Evolutionary conservation across 2,113 vertebrate species (phyloP).

Genomic region (human (Homo sapiens)): GRCh38 chr22:43926501-43927000

Average conservation of each 20-base stretch:
- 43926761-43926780: fast-evolving
- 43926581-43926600: neutral
- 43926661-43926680: neutral
- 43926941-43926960: constrained; percentile 78
- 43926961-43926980: constrained; percentile 87
- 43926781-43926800: neutral
- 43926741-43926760: neutral
- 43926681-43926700: neutral
- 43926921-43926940: neutral
- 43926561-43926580: neutral
- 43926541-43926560: neutral
- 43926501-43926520: neutral
- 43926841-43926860: neutral
- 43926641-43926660: neutral
- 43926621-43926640: neutral
- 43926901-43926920: neutral
- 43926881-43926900: neutral
- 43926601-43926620: neutral
- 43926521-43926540: fast-evolving
- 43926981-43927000: constrained; percentile 89
- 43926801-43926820: fast-evolving
- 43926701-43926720: neutral
- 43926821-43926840: neutral
- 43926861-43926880: neutral
- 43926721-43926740: neutral